Evolutionary conservation across 2,113 vertebrate species (phyloP), one percentile per base, ranked within the genome.

Genomic region (Scolopax mira): DNA sequence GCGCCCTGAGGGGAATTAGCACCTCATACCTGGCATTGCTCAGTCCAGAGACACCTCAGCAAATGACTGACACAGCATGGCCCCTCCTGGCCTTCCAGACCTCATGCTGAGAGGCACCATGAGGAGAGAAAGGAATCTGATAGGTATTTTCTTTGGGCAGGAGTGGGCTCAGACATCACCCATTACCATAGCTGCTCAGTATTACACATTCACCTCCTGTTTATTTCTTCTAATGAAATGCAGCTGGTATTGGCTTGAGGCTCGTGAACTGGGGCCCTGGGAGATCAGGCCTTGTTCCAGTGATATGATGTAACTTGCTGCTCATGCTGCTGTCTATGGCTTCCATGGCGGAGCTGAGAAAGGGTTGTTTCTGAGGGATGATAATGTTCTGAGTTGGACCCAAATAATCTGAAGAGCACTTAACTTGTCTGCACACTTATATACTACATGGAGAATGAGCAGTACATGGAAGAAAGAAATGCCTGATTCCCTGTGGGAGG

Each of bases 1-100:
- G 28, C 2, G 5, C n/a, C 41, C 30, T 5, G 13, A 61, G 62
- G 41, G 70, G 13, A 48, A n/a, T 18, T 11, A 48, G 10, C n/a
- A 33, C 46, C 19, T 46, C 17, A 3, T 23, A 41, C 7, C 41
- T 25, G 35, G 7, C 17, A 9, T 42, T 33, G 37, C 44, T 23
- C 51, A 2, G 13, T 13, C 33, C 7, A 7, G 27, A 33, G 49
- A 37, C n/a, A 39, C 31, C 41, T 18, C 27, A 31, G 42, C 21
- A 30, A 18, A 11, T 1, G 37, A 30, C 30, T 4, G 30, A 22
- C 3, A 0, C 3, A 9, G 9, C 1, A 0, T 4, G 5, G 30
- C 12, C 18, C 11, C 9, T 23, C 10, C 21, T 4, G 10, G 5
- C 24, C 24, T 39, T 22, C n/a, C 33, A 12, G 10, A 30, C 30